phyloP scores from a whole-genome alignment of 2,888 invertebrate genomes.

The Cetonia aurata region DNA sequence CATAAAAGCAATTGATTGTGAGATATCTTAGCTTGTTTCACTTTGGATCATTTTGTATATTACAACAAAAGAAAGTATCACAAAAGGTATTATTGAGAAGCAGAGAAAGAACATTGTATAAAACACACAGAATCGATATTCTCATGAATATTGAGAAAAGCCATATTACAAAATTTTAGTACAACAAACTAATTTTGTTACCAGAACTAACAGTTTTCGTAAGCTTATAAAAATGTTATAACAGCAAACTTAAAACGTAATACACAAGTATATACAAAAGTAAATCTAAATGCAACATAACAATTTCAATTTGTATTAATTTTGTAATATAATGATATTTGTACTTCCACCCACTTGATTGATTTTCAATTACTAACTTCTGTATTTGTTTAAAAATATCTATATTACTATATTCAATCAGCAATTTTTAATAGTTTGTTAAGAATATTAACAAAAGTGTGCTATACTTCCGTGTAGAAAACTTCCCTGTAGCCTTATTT shows the following conservation, averaged over 20 bases:
- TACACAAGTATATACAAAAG: constrained; percentile 24
- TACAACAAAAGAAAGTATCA: not conserved
- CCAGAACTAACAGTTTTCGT: constrained; percentile 22
- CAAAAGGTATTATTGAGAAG: not conserved
- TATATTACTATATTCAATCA: no score
- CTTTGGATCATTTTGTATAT: no score
- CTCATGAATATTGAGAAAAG: not conserved
- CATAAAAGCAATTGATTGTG: no score
- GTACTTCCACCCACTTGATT: not conserved
- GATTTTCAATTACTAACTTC: no score
- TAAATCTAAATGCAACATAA: constrained; percentile 30
- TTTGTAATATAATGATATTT: constrained; percentile 7
- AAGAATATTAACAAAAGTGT: no score
- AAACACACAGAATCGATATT: not conserved
- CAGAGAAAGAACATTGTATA: constrained; percentile 10
- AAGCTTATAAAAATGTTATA: constrained; percentile 33
- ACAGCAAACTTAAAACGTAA: constrained; percentile 33
- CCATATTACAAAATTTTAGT: constrained; percentile 6
- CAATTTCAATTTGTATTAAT: not conserved
- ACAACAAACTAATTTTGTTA: constrained; percentile 28
- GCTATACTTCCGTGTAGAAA: no score
- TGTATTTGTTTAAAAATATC: no score
- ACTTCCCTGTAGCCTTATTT: no score
- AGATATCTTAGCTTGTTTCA: no score
- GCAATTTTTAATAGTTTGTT: no score